Evolutionary conservation across 1,140 invertebrate species (phyloP).

Genomic region (Dryas iulia): DNA sequence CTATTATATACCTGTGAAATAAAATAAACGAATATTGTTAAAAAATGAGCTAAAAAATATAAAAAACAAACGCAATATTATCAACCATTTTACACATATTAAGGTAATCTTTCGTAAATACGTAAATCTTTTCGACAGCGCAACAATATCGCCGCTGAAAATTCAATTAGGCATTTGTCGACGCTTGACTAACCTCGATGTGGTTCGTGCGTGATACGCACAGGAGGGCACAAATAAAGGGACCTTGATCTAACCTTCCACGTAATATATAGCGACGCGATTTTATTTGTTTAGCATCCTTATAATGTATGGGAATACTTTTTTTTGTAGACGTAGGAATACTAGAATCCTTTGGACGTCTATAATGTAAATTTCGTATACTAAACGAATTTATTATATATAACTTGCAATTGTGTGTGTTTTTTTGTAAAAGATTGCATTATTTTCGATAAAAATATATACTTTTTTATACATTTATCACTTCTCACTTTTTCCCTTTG

Average conservation of each 20-base stretch:
- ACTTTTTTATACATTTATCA: too few relatives aligned
- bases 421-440: too few relatives aligned
- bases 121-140: slow-evolving; percentile 47
- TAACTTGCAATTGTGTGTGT: too few relatives aligned
- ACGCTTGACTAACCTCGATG: slow-evolving; percentile 44
- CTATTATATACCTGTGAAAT: too few relatives aligned
- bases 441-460: too few relatives aligned
- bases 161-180: slow-evolving; percentile 69
- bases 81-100: slow-evolving; percentile 11
- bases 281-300: not conserved
- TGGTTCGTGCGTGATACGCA: slow-evolving; percentile 46
- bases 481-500: too few relatives aligned
- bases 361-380: too few relatives aligned
- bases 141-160: slow-evolving; percentile 56
- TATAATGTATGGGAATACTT: not conserved
- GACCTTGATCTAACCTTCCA: slow-evolving; percentile 38
- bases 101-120: slow-evolving; percentile 19
- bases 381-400: too few relatives aligned
- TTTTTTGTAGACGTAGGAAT: too few relatives aligned
- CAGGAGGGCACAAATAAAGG: slow-evolving; percentile 46
- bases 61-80: not conserved
- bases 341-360: too few relatives aligned
- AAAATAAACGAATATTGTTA: too few relatives aligned
- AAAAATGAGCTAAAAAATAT: not conserved
- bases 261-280: slow-evolving; percentile 7